These are phyloP conservation scores for Phrixothrix hirtus DNA, from an alignment of 2,888 invertebrate species.

Conservation along the genomic window DNA sequence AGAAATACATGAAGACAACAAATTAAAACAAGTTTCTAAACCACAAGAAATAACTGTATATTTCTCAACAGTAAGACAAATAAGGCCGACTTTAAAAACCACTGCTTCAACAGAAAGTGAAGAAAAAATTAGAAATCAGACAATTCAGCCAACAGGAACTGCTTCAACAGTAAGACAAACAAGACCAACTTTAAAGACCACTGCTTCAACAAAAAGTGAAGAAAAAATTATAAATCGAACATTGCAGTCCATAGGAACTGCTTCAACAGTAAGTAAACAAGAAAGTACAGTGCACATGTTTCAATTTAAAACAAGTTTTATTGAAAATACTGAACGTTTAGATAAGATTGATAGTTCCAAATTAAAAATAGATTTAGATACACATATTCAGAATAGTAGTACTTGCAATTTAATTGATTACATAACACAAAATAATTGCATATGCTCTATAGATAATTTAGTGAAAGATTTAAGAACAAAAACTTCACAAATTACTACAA, in stretches of 20 bases:
- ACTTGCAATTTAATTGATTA: constrained; percentile 32
- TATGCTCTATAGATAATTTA: constrained; percentile 41
- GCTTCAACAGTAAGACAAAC: neutral
- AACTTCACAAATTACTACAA: constrained; percentile 12
- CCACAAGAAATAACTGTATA: neutral
- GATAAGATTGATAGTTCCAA: too few relatives aligned
- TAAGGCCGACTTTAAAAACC: neutral
- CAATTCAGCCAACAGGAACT: too few relatives aligned
- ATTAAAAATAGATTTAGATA: too few relatives aligned
- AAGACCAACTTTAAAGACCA: neutral
- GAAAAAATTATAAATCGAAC: neutral
- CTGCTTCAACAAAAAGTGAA: neutral
- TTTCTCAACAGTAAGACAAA: neutral
- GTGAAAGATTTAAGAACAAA: constrained; percentile 37
- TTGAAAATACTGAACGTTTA: too few relatives aligned
- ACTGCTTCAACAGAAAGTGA: neutral
- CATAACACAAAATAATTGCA: constrained; percentile 34
- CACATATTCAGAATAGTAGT: constrained; percentile 9
- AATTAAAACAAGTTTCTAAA: neutral
- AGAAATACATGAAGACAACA: neutral
- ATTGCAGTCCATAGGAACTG: too few relatives aligned
- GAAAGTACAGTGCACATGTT: too few relatives aligned
- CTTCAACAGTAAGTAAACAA: too few relatives aligned
- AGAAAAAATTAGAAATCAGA: neutral
- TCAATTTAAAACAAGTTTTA: too few relatives aligned